A percentile compares a stretch with the other conserved stretches of the same genome.
Conservation (phyloP, 2,113 vertebrate species). For the Elgaria multicarinata region DNA sequence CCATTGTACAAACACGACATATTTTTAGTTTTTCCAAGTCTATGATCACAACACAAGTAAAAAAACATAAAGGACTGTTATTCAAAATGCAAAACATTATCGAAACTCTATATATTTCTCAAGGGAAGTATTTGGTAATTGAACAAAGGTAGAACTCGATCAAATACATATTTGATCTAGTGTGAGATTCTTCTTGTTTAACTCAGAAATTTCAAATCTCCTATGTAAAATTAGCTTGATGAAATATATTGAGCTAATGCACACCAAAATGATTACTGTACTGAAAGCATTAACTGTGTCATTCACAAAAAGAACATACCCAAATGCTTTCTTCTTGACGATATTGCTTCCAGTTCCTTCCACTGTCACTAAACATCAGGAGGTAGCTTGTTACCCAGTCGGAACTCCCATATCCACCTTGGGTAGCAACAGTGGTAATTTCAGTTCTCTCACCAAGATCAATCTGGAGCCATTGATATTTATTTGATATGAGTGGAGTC, state of each 20-base stretch:
- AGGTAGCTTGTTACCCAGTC: conserved; percentile 91
- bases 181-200: background rate
- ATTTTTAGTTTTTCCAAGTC: background rate
- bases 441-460: conserved; percentile 89
- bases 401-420: conserved; percentile 93
- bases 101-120: background rate
- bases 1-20: background rate
- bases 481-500: conserved; percentile 89
- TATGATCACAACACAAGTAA: background rate
- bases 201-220: conserved; percentile 12
- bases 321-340: conserved; percentile 90
- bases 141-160: background rate
- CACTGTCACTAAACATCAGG: conserved; percentile 92
- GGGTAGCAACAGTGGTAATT: conserved; percentile 88
- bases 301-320: conserved; percentile 77
- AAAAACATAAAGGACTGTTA: background rate
- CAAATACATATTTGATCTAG: background rate
- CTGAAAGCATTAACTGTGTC: background rate
- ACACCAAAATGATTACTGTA: background rate
- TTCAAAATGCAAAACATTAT: background rate
- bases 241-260: background rate
- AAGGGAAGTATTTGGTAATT: background rate
- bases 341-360: conserved; percentile 92
- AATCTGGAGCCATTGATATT: conserved; percentile 92
- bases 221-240: conserved; percentile 26